phyloP scores from a whole-genome alignment of 2,888 invertebrate genomes.

The Ephialtes manifestator region DNA sequence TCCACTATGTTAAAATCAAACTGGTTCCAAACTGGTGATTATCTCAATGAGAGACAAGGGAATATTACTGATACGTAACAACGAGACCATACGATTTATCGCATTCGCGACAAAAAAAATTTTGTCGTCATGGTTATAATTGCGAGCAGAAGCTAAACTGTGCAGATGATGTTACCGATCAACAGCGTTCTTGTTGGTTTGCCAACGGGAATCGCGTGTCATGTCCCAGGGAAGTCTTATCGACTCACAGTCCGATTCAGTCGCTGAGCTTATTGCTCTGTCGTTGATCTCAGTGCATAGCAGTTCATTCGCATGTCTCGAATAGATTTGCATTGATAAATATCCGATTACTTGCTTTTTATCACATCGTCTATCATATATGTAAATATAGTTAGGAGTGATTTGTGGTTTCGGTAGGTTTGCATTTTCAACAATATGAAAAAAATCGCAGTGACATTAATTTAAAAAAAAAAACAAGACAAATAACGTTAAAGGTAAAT shows the following conservation, averaged over 20 bases:
- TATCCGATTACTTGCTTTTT: constrained; percentile 1
- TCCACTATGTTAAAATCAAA: constrained; percentile 54
- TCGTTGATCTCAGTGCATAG: constrained; percentile 21
- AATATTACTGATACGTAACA: constrained; percentile 39
- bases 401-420: background rate
- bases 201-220: constrained; percentile 34
- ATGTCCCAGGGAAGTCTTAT: constrained; percentile 3
- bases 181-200: background rate
- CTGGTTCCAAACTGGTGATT: constrained; percentile 55
- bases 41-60: constrained; percentile 58
- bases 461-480: no score
- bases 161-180: background rate
- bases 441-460: no score
- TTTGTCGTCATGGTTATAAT: constrained; percentile 26
- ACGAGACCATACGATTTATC: constrained; percentile 35
- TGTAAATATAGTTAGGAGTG: background rate
- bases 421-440: no score
- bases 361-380: background rate
- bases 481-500: no score
- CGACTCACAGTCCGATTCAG: constrained; percentile 13
- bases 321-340: constrained; percentile 20
- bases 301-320: background rate
- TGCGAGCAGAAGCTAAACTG: constrained; percentile 23
- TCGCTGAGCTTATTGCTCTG: background rate
- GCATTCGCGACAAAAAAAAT: constrained; percentile 16